Percentiles rank a stretch among this genome's conserved stretches.
Conservation (phyloP, 2,888 invertebrate species). For the Cephus pygmeus region DNA sequence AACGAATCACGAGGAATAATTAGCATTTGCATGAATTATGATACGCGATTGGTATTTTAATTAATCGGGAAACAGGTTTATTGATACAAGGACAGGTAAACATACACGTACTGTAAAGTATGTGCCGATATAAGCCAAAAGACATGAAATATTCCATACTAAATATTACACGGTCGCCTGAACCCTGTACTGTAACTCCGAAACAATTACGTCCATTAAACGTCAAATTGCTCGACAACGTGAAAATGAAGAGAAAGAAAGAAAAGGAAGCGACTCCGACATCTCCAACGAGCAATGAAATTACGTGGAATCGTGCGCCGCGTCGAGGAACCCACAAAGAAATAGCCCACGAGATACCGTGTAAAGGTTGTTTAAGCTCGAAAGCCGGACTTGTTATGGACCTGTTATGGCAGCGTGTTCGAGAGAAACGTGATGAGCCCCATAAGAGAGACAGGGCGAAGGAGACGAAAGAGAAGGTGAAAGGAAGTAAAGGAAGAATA, state of each 20-base stretch:
- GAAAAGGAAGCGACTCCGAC: too few species aligned
- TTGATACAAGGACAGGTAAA: background rate
- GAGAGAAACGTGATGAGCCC: slow-evolving; percentile 3
- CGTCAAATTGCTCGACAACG: too few species aligned
- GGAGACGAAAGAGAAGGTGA: background rate
- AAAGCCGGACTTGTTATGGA: background rate
- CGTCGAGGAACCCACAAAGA: background rate
- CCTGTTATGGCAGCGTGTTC: slow-evolving; percentile 1
- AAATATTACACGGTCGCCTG: too few species aligned
- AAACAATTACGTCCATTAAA: too few species aligned
- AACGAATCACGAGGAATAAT: background rate
- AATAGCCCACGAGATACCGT: background rate
- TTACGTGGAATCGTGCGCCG: background rate
- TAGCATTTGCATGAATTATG: background rate
- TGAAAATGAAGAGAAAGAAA: too few species aligned
- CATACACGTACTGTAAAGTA: background rate
- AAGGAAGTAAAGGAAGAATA: background rate
- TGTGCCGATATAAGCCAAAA: background rate
- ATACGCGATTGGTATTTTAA: background rate
- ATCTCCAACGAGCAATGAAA: background rate
- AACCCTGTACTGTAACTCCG: too few species aligned
- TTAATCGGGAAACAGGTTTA: background rate
- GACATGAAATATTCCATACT: background rate
- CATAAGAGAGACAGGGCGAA: background rate
- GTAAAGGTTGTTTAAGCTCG: slow-evolving; percentile 1